A percentile compares a stretch with the other conserved stretches of the same genome.
phyloP scores from a whole-genome alignment of 2,113 vertebrate species.

The Actenoides hombroni region DNA sequence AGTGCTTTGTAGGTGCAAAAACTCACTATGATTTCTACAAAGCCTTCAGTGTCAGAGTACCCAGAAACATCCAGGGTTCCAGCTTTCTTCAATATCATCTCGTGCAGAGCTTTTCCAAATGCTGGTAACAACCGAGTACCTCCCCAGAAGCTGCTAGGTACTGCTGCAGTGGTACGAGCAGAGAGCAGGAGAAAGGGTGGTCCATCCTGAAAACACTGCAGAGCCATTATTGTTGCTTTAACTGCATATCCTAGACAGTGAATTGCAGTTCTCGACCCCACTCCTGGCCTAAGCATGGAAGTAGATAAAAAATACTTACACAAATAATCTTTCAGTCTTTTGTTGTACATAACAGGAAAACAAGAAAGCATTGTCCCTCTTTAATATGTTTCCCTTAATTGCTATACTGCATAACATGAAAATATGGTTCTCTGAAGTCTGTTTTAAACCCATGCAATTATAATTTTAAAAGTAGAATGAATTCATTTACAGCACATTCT shows the following conservation, averaged over 20 bases:
- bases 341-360: neutral
- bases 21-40: neutral
- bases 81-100: neutral
- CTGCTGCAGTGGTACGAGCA: fast-evolving
- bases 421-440: neutral
- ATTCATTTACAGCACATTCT: neutral
- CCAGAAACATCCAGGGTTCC: neutral
- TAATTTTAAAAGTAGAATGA: neutral
- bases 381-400: neutral
- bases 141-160: neutral
- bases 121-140: fast-evolving
- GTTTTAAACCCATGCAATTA: neutral
- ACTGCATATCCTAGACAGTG: neutral
- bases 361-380: fast-evolving
- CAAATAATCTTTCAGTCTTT: neutral
- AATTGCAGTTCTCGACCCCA: neutral
- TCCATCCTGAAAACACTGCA: neutral
- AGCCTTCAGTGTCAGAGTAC: neutral
- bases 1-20: neutral
- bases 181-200: fast-evolving
- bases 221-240: neutral
- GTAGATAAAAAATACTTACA: neutral
- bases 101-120: neutral
- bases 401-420: neutral
- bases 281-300: neutral